phyloP scores from a whole-genome alignment of 2,113 vertebrate species.

The Myrmecobius fasciatus region DNA sequence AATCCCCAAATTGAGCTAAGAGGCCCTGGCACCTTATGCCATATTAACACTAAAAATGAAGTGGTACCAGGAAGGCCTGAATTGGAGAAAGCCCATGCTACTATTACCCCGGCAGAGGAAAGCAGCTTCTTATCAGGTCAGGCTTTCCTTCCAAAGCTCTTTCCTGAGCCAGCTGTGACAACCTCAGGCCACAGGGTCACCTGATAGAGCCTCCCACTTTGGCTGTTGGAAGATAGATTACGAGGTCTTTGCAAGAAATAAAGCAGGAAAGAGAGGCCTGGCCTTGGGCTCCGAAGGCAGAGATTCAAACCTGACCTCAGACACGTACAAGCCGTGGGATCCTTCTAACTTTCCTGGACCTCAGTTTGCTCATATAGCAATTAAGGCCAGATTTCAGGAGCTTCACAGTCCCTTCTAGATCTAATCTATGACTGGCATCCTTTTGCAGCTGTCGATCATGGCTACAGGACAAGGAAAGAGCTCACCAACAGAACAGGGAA shows the following conservation, averaged over 20 bases:
- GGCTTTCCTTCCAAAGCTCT: background rate
- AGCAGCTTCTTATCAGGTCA: background rate
- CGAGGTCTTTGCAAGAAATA: background rate
- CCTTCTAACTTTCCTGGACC: background rate
- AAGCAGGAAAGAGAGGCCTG: background rate
- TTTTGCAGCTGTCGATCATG: background rate
- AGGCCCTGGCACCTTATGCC: background rate
- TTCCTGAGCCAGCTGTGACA: background rate
- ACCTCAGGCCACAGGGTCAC: background rate
- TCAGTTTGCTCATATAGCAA: background rate
- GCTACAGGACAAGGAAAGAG: background rate
- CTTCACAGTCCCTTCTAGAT: background rate
- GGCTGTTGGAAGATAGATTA: background rate
- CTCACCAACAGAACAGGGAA: too few relatives aligned
- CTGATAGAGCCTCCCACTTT: background rate
- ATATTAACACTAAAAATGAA: background rate
- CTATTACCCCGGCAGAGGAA: background rate
- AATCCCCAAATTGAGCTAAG: background rate
- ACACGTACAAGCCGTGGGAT: background rate
- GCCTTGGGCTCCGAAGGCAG: too few relatives aligned
- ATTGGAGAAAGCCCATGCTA: background rate
- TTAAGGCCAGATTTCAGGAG: background rate
- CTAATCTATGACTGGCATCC: background rate
- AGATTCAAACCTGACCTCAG: background rate
- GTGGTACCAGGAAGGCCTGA: background rate